Evolutionary conservation across 2,113 vertebrate species (phyloP), one percentile per base, ranked within the genome.

Genomic region (Ivindomyrus marchei): DNA sequence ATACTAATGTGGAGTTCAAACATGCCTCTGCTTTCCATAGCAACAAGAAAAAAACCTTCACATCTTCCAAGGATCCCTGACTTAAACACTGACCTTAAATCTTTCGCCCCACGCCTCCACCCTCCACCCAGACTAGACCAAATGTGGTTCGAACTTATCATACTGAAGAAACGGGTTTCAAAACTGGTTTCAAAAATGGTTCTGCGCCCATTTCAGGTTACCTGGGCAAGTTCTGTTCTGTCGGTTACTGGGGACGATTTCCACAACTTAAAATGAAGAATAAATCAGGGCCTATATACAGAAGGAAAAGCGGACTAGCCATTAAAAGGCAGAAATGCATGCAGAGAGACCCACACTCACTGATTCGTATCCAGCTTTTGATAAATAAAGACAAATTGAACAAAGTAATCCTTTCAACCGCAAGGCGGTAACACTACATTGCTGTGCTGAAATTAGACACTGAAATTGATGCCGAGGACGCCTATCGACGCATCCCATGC

Each of bases 281-380:
- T 42, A 87, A 58, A 42, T 17, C 2, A 2, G 45, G 62, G 58
- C n/a, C 62, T 47, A 47, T 31, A 47, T 47, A 46, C 45, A 83
- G 88, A 90, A 80, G 88, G 88, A 49, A 42, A 88, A 89, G 88
- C 70, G 90, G 36, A 89, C 45, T 70, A 80, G 46, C 0, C 62
- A 85, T 90, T 88, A 10, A 88, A 89, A 87, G 93, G 89, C 90
- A 92, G 89, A 93, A 62, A 87, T 84, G 84, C 90, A 91, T 36
- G 88, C 90, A 90, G 89, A 93, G 90, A 91, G n/a, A 90, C 86
- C 87, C 1, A 62, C 91, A 91, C 91, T 91, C 92, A 93, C 92
- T 92, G 89, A 89, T 74, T 85, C 88, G 74, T 90, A 91, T 91
- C 86, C 89, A 66, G 90, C 58, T 93, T 91, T 91, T 36, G 91